Conservation (phyloP, 1,140 invertebrate species). For the Monochamus saltuarius region DNA sequence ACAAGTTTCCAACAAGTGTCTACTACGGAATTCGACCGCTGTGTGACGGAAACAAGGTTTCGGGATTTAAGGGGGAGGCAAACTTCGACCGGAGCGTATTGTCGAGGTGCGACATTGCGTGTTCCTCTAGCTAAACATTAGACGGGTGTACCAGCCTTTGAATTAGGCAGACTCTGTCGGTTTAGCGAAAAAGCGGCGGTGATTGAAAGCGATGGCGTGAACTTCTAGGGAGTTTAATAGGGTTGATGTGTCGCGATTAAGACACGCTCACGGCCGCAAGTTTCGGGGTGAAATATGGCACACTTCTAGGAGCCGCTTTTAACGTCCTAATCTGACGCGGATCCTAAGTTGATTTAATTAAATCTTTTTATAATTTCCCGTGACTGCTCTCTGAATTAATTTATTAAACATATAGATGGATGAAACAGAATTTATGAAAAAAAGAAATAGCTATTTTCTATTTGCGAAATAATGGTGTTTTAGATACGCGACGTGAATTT, state of each 20-base stretch:
- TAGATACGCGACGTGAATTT: too few relatives aligned
- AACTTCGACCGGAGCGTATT: neutral
- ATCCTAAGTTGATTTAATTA: too few relatives aligned
- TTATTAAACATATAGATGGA: too few relatives aligned
- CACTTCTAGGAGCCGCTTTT: too few relatives aligned
- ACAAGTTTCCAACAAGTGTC: conserved; percentile 37
- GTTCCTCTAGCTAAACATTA: conserved; percentile 3
- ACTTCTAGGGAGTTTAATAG: conserved; percentile 15
- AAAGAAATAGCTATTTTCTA: too few relatives aligned
- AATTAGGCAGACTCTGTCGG: conserved; percentile 6
- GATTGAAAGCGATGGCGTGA: conserved; percentile 21
- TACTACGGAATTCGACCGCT: conserved; percentile 7
- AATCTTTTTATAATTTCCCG: too few relatives aligned
- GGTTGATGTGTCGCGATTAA: conserved; percentile 21
- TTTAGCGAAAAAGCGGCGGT: conserved; percentile 10
- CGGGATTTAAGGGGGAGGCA: neutral
- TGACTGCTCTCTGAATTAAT: too few relatives aligned
- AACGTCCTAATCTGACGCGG: too few relatives aligned
- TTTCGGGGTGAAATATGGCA: too few relatives aligned
- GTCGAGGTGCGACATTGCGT: conserved; percentile 7
- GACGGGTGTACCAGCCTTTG: neutral
- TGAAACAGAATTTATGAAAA: too few relatives aligned
- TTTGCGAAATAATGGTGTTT: too few relatives aligned
- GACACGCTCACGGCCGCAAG: conserved; percentile 11
- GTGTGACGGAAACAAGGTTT: conserved; percentile 7